phyloP scores from a whole-genome alignment of 1,140 invertebrate genomes.

The Bombus confusus region DNA sequence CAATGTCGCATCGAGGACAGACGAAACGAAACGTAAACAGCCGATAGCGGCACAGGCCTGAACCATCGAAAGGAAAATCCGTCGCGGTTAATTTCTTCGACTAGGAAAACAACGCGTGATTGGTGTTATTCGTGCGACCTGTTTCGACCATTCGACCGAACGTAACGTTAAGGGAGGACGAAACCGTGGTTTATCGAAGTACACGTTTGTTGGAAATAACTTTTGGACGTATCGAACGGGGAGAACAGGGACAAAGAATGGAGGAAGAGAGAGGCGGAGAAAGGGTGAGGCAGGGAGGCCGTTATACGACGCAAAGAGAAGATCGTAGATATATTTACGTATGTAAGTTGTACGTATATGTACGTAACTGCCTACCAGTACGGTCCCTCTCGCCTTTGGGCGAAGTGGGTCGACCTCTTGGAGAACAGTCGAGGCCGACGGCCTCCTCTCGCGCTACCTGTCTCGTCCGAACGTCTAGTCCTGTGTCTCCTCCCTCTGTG shows the following conservation, averaged over 20 bases:
- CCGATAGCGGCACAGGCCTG: not conserved
- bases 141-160: not conserved
- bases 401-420: constrained; percentile 77
- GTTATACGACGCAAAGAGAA: constrained; percentile 55
- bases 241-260: not conserved
- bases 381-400: constrained; percentile 76
- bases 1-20: not conserved
- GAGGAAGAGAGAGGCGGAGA: constrained; percentile 39
- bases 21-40: not conserved
- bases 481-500: constrained; percentile 58
- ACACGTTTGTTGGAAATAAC: not conserved
- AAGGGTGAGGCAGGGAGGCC: constrained; percentile 50
- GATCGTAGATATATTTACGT: constrained; percentile 64
- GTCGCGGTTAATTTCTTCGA: not conserved
- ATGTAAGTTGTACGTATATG: constrained; percentile 54
- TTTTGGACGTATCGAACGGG: not conserved
- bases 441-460: constrained; percentile 67
- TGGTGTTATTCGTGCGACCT: not conserved
- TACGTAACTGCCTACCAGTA: constrained; percentile 68
- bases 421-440: constrained; percentile 73
- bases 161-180: not conserved
- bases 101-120: not conserved
- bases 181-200: not conserved
- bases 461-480: constrained; percentile 48
- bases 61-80: constrained; percentile 3